Evolutionary conservation across 2,797 vertebrate genomes (phyloP).

Genomic region (Ctenosaura bakeri): DNA sequence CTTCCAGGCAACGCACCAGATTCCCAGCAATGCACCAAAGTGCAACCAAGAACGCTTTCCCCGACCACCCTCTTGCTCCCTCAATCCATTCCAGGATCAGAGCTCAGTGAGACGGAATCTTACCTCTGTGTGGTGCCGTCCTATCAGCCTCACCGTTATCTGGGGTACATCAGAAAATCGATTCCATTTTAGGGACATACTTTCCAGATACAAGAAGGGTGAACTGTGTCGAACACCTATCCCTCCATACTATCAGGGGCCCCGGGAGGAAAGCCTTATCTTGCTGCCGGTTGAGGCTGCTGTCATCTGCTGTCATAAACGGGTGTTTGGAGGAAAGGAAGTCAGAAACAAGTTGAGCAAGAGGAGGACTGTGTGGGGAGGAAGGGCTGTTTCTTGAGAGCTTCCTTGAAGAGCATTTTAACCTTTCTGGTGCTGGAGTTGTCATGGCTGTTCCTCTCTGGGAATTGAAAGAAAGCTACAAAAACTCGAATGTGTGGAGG

Average conservation of each 20-base stretch:
- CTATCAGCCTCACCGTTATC: slow-evolving; percentile 85
- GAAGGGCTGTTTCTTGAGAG: slow-evolving; percentile 52
- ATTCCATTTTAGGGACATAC: slow-evolving; percentile 86
- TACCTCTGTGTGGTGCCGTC: slow-evolving; percentile 87
- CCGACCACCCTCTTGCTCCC: too few species aligned
- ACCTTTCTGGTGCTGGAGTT: slow-evolving; percentile 53
- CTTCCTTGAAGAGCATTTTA: slow-evolving; percentile 74
- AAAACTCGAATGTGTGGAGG: fast-evolving
- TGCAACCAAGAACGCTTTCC: background rate
- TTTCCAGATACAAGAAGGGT: slow-evolving; percentile 64
- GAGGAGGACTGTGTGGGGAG: slow-evolving; percentile 58
- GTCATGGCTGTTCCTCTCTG: slow-evolving; percentile 11
- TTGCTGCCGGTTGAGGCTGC: background rate
- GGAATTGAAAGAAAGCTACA: background rate
- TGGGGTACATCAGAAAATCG: slow-evolving; percentile 85
- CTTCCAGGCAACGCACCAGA: background rate
- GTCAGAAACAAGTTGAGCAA: slow-evolving; percentile 73
- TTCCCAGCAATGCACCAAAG: background rate
- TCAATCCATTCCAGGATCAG: too few species aligned
- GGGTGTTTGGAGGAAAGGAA: slow-evolving; percentile 49
- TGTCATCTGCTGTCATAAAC: background rate
- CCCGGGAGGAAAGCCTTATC: background rate
- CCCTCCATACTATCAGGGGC: slow-evolving; percentile 23
- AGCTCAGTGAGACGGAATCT: slow-evolving; percentile 62
- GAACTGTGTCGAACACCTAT: slow-evolving; percentile 22